Evolutionary conservation across 2,113 vertebrate genomes (phyloP).

Genomic region (Podocnemis expansa): DNA sequence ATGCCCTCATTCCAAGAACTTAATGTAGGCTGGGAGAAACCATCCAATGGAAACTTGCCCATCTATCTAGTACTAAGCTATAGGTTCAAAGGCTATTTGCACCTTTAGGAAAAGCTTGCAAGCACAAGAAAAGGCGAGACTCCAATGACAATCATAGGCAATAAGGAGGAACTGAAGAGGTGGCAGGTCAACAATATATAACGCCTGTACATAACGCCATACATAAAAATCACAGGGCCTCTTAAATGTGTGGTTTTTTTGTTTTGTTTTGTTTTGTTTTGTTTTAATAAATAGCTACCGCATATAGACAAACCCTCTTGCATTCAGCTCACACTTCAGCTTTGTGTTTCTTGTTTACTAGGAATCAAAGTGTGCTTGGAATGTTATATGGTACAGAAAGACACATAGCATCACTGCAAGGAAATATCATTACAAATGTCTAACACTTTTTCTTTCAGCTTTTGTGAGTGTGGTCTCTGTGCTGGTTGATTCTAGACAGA

Average conservation of each 20-base stretch:
- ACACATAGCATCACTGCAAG: background rate
- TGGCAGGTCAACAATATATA: no score
- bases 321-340: fast-evolving
- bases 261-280: no score
- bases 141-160: no score
- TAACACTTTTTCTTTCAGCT: background rate
- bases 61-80: no score
- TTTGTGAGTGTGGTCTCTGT: background rate
- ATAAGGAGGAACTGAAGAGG: no score
- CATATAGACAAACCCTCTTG: background rate
- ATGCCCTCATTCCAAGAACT: no score
- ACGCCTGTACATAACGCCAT: no score
- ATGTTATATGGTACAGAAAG: background rate
- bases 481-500: background rate
- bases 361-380: background rate
- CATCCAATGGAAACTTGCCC: no score
- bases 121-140: no score
- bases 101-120: no score
- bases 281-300: background rate
- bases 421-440: background rate
- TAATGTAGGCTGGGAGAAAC: no score
- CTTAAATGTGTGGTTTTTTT: background rate
- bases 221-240: background rate
- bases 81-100: no score
- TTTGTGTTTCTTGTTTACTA: slow-evolving; percentile 1